phyloP scores from a whole-genome alignment of 2,797 vertebrate species.

The Lagorchestes hirsutus region DNA sequence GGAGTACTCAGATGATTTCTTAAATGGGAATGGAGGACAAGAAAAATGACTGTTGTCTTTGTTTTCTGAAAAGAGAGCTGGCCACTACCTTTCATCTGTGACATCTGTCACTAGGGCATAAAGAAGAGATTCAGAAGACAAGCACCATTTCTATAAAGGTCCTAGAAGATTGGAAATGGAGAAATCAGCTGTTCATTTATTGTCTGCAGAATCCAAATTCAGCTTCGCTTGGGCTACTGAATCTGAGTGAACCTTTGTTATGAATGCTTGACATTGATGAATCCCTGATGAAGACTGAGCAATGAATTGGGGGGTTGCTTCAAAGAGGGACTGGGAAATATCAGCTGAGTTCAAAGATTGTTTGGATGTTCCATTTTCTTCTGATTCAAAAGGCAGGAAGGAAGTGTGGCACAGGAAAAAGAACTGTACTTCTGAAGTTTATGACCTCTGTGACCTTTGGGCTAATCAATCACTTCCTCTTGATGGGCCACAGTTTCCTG shows the following conservation, averaged over 20 bases:
- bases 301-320: constrained; percentile 50
- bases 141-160: constrained; percentile 51
- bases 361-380: constrained; percentile 29
- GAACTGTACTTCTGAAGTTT: not conserved
- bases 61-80: constrained; percentile 13
- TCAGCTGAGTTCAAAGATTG: constrained; percentile 22
- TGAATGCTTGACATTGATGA: constrained; percentile 31
- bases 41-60: constrained; percentile 34
- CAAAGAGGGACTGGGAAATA: constrained; percentile 13
- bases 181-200: constrained; percentile 52
- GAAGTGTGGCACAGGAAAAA: not conserved
- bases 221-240: constrained; percentile 11
- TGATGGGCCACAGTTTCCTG: not conserved
- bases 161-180: constrained; percentile 9
- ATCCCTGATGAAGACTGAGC: constrained; percentile 6
- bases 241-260: constrained; percentile 24
- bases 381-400: constrained; percentile 5
- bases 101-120: constrained; percentile 37
- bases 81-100: constrained; percentile 41
- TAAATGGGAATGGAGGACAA: not conserved
- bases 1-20: constrained; percentile 53
- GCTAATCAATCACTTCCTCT: not conserved
- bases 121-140: constrained; percentile 46
- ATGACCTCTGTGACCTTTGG: not conserved
- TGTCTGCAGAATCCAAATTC: constrained; percentile 12